Base-by-base conservation (phyloP, 2,888 invertebrate genomes). In the Xylocampa areola region DNA sequence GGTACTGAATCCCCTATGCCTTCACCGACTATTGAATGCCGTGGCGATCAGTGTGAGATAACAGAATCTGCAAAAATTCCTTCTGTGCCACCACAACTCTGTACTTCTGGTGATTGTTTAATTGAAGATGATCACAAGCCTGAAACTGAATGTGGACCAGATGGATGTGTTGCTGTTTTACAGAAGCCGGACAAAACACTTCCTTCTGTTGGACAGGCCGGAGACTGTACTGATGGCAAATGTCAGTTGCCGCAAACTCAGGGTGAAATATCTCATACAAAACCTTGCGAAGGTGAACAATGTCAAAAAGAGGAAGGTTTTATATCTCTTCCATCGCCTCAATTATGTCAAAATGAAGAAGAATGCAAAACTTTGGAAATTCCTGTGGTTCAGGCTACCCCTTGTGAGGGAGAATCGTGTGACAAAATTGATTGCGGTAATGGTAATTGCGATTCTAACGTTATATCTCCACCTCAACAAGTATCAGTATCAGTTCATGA, bases 1-100 rank as follows among this genome's bases (percentile, higher is more conserved):
- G 92, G 87, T 53, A 90, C 92, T 33, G 91, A 91, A 76, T 81
- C 80, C 58, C 87, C 92, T n/a, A 69, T 81, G 33, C 73, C 79
- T 33, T 62, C 80, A 21, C 74, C 82, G 25, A 54, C 77, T 14
- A 69, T 77, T 52, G 84, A 86, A 62, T 92, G 92, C 57, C 73
- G 79, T 52, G 89, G 87, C 52, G 85, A 86, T 40, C 82, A 89
- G 69, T 92, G 92, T 71, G 73, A 80, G 68, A 54, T 79, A 36
- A 74, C 39, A 40, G 77, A 81, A 63, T 79, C 84, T 45, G 78
- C 82, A 35, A 76, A 83, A 71, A 66, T 76, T 29, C 45, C 80
- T 2, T 47, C 45, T 14, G 53, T 19, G 40, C 40, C 64, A 36
- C 23, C 76, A 41, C 65, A 72, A 58, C 33, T 47, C 49, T 86